Conservation (phyloP, 1,140 invertebrate genomes). For the Brachionus calyciflorus region DNA sequence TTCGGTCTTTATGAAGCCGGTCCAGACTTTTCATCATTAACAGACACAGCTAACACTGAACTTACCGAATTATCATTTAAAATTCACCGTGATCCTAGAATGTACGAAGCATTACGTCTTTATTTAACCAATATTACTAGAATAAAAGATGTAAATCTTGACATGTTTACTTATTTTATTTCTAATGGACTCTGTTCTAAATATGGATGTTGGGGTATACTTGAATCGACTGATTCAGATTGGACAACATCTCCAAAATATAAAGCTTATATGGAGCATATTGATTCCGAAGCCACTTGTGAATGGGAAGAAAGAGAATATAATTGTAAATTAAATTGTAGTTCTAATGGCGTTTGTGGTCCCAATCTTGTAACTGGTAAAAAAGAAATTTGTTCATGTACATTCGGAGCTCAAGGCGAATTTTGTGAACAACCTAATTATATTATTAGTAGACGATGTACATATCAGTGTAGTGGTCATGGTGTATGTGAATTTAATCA, state of each 20-base stretch:
- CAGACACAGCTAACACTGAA: neutral
- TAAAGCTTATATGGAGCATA: constrained; percentile 15
- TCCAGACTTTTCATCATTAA: constrained; percentile 10
- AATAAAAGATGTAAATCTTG: neutral
- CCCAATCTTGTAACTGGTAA: constrained; percentile 13
- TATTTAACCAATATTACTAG: neutral
- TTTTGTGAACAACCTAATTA: neutral
- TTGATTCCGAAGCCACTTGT: constrained; percentile 4
- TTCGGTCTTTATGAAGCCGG: constrained; percentile 23
- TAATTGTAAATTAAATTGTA: neutral
- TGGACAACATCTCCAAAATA: neutral
- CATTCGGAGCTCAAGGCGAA: neutral
- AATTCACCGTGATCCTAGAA: constrained; percentile 13
- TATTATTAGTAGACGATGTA: constrained; percentile 4
- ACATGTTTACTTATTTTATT: neutral
- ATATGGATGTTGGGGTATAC: constrained; percentile 1
- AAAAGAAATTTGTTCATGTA: constrained; percentile 20
- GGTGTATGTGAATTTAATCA: neutral
- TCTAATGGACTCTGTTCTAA: neutral
- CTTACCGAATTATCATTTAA: neutral
- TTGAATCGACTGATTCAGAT: constrained; percentile 7
- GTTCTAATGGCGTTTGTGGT: neutral
- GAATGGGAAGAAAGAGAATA: constrained; percentile 11
- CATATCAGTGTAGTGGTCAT: neutral
- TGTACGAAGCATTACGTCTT: neutral